Evolutionary conservation across 2,113 vertebrate species (phyloP).

Genomic region (Ciconia boyciana): DNA sequence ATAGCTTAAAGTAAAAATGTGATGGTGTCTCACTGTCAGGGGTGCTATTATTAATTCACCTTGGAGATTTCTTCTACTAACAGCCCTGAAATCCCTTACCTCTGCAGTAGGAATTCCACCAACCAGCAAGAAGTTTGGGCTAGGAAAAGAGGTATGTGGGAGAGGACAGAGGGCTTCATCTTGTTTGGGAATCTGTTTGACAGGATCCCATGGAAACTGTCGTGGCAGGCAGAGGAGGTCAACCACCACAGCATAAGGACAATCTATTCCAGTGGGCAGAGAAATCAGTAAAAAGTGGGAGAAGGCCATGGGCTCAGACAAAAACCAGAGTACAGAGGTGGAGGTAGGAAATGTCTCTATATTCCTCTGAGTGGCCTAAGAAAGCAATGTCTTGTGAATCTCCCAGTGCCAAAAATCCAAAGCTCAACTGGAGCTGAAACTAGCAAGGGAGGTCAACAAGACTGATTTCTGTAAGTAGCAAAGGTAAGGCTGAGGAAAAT

Average conservation of each 20-base stretch:
- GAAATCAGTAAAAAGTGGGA: not conserved
- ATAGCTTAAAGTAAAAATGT: not conserved
- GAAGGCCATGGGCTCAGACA: accelerated
- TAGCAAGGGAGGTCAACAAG: no score
- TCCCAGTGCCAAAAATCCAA: not conserved
- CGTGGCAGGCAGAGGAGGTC: not conserved
- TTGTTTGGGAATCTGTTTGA: not conserved
- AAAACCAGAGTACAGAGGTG: accelerated
- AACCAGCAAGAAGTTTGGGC: not conserved
- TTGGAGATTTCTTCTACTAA: not conserved
- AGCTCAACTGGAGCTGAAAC: not conserved
- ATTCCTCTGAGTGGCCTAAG: not conserved
- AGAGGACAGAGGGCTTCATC: not conserved
- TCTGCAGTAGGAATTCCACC: not conserved
- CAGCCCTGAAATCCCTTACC: not conserved
- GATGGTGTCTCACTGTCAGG: not conserved
- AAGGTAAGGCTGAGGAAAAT: not conserved
- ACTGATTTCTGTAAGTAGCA: not conserved
- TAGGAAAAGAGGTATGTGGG: not conserved
- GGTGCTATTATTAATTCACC: not conserved
- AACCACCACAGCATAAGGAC: accelerated
- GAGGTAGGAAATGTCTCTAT: not conserved
- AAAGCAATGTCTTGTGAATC: not conserved
- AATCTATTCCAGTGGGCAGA: not conserved
- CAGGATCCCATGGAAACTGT: not conserved